Percentiles rank a stretch among this genome's conserved stretches.
These are phyloP conservation scores for Agonum fuliginosum DNA, from an alignment of 2,888 invertebrate genomes.

Conservation along the genomic window DNA sequence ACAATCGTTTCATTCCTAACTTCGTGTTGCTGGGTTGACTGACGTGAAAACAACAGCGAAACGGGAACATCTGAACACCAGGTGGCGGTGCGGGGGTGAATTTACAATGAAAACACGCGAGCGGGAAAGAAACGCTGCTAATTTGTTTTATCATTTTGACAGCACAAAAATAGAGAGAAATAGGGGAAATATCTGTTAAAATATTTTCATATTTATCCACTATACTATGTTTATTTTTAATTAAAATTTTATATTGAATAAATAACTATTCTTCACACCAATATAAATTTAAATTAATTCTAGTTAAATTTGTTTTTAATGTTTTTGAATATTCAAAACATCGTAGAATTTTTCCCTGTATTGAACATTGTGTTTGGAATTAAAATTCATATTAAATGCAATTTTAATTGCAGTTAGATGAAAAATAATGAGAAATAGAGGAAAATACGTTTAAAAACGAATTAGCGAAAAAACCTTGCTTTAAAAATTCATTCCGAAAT, in stretches of 20 bases:
- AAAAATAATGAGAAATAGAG: constrained; percentile 19
- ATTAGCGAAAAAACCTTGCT: constrained; percentile 19
- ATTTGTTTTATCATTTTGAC: constrained; percentile 43
- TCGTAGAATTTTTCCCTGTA: constrained; percentile 13
- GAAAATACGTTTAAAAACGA: constrained; percentile 35
- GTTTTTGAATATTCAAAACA: constrained; percentile 20
- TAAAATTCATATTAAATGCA: constrained; percentile 23
- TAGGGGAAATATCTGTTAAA: no score
- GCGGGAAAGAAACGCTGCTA: constrained; percentile 30
- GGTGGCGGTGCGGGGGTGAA: not conserved
- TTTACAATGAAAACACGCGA: constrained; percentile 42
- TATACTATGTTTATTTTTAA: no score
- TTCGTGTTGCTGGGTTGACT: constrained; percentile 3
- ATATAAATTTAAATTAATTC: not conserved
- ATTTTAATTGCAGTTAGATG: constrained; percentile 27
- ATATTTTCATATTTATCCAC: no score
- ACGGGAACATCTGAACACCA: not conserved
- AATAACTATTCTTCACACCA: no score
- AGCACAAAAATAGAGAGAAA: no score
- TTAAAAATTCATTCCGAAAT: constrained; percentile 16
- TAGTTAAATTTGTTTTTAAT: constrained; percentile 3
- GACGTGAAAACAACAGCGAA: constrained; percentile 26
- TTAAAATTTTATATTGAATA: no score
- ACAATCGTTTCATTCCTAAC: constrained; percentile 13
- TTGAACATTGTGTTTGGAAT: not conserved